These are phyloP conservation scores for Catostomus latipinnis DNA, from an alignment of 2,797 vertebrate genomes.

Conservation along the genomic window DNA sequence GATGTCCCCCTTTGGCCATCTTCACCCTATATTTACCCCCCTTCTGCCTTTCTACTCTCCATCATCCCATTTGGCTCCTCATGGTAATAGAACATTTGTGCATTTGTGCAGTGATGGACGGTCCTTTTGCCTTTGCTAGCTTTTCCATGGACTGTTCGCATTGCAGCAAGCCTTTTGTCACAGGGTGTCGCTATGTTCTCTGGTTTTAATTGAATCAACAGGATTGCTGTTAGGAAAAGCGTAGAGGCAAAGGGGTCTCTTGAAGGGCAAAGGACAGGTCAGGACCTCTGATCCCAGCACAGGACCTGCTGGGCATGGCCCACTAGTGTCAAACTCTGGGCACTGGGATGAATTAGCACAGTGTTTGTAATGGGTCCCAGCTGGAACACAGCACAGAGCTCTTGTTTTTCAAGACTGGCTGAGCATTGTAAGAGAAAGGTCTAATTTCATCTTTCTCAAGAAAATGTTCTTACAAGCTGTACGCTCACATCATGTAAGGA, in stretches of 20 bases:
- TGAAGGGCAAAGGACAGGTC: constrained; percentile 49
- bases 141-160: constrained; percentile 18
- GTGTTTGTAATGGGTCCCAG: constrained; percentile 62
- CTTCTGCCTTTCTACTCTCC: too few relatives aligned
- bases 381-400: constrained; percentile 29
- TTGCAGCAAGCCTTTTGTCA: constrained; percentile 43
- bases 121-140: constrained; percentile 42
- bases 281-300: constrained; percentile 55
- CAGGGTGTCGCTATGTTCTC: constrained; percentile 27
- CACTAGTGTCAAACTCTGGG: constrained; percentile 52
- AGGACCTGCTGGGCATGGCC: constrained; percentile 64
- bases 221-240: constrained; percentile 50
- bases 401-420: background rate
- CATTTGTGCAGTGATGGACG: constrained; percentile 39
- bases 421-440: background rate
- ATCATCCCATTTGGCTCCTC: constrained; percentile 37
- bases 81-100: constrained; percentile 55
- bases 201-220: constrained; percentile 61
- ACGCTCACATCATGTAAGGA: too few relatives aligned
- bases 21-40: constrained; percentile 3
- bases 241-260: constrained; percentile 31
- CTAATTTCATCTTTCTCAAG: constrained; percentile 31
- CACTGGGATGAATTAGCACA: constrained; percentile 53
- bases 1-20: constrained; percentile 44
- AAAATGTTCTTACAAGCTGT: background rate